These are phyloP conservation scores for Cantharis flavilabris DNA, from an alignment of 2,888 invertebrate species.

Conservation along the genomic window DNA sequence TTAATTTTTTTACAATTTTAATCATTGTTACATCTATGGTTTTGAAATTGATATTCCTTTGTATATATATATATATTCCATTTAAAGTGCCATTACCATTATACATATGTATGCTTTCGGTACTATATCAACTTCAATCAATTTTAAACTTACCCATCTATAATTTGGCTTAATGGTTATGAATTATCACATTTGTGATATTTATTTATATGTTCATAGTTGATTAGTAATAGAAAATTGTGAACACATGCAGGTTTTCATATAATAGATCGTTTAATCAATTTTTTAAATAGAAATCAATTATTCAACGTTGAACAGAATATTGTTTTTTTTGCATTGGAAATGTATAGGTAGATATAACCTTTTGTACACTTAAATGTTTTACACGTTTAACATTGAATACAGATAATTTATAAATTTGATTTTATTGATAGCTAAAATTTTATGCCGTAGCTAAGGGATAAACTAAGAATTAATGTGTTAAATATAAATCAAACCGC, in stretches of 20 bases:
- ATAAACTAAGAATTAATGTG: constrained; percentile 50
- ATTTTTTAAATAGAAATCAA: neutral
- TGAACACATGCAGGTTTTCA: neutral
- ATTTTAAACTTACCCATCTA: neutral
- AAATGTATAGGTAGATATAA: neutral
- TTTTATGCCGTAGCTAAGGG: constrained; percentile 33
- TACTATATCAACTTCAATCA: neutral
- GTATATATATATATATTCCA: constrained; percentile 7
- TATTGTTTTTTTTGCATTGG: neutral
- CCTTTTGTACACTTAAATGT: neutral
- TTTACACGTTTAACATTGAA: constrained; percentile 31
- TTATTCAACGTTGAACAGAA: neutral
- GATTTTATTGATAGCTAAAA: constrained; percentile 37
- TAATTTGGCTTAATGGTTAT: constrained; percentile 10
- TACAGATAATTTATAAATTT: constrained; percentile 22
- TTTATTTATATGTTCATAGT: neutral
- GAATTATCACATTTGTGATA: constrained; percentile 3
- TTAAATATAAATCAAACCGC: constrained; percentile 47
- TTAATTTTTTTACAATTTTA: constrained; percentile 10
- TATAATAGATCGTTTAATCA: constrained; percentile 3
- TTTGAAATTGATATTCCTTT: constrained; percentile 21
- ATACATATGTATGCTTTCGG: neutral
- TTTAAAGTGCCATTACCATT: neutral
- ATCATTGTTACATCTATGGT: constrained; percentile 14
- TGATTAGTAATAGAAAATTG: constrained; percentile 2